Evolutionary conservation across 1,140 invertebrate genomes (phyloP).

Genomic region (Ruditapes philippinarum): DNA sequence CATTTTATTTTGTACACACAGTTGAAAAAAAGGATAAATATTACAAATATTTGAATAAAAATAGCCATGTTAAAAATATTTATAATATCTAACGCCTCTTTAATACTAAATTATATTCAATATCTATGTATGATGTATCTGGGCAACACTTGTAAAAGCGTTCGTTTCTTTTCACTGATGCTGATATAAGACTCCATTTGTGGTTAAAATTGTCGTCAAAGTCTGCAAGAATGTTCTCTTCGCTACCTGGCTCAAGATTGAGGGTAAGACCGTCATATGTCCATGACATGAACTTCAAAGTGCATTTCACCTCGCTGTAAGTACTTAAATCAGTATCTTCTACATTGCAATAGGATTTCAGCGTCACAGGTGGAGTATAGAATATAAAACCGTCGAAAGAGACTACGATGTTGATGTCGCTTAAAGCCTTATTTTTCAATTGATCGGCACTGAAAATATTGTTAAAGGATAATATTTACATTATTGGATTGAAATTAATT

Average conservation of each 20-base stretch:
- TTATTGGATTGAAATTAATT: no score
- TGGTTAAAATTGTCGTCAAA: not conserved
- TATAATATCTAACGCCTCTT: no score
- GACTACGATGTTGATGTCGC: conserved; percentile 24
- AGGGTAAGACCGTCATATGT: not conserved
- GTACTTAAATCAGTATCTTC: not conserved
- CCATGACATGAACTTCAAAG: conserved; percentile 4
- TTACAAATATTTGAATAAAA: no score
- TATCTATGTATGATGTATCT: not conserved
- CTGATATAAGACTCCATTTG: not conserved
- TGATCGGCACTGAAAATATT: conserved; percentile 23
- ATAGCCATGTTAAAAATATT: no score
- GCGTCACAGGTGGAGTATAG: conserved; percentile 25
- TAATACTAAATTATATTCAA: not conserved
- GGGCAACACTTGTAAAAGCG: not conserved
- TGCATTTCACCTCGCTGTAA: not conserved
- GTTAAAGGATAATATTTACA: no score
- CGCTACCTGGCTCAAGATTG: not conserved
- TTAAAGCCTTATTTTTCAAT: not conserved
- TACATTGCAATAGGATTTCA: not conserved
- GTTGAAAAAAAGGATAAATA: no score
- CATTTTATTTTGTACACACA: no score
- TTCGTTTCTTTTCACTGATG: not conserved
- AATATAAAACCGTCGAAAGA: conserved; percentile 15
- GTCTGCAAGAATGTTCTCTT: not conserved